phyloP scores from a whole-genome alignment of 2,888 invertebrate species.

The Drosophila borealis region DNA sequence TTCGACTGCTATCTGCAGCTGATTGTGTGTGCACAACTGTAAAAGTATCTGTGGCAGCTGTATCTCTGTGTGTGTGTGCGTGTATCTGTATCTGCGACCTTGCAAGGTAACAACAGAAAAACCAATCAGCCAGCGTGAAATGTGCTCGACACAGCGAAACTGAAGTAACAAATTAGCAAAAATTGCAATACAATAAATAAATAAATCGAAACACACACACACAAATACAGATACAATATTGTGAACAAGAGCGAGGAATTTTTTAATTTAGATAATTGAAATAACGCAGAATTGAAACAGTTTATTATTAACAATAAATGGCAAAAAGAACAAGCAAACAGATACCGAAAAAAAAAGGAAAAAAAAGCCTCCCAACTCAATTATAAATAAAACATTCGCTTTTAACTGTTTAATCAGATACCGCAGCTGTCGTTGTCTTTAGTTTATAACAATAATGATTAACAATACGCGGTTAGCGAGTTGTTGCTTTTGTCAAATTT shows the following conservation, averaged over 20 bases:
- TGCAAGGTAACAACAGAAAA: conserved; percentile 58
- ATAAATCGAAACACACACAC: conserved; percentile 33
- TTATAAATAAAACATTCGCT: conserved; percentile 54
- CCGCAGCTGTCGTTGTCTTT: conserved; percentile 31
- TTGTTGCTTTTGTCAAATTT: conserved; percentile 18
- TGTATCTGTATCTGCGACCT: conserved; percentile 51
- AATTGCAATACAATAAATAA: conserved; percentile 55
- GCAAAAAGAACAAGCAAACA: conserved; percentile 8
- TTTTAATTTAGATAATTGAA: conserved; percentile 79
- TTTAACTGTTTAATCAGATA: conserved; percentile 58
- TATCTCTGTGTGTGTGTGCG: conserved; percentile 16
- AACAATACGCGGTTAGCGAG: conserved; percentile 21
- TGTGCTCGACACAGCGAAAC: conserved; percentile 37
- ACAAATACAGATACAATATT: conserved; percentile 29
- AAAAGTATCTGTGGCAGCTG: conserved; percentile 1
- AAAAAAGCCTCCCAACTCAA: conserved; percentile 22
- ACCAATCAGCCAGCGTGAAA: conserved; percentile 68
- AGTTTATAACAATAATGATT: conserved; percentile 24
- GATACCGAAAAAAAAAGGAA: conserved; percentile 1
- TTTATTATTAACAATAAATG: conserved; percentile 32
- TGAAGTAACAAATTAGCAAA: conserved; percentile 64
- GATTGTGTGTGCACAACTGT: background rate
- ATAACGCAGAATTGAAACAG: conserved; percentile 42
- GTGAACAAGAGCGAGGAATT: conserved; percentile 63
- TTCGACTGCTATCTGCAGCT: conserved; percentile 36